A percentile compares a stretch with the other conserved stretches of the same genome.
phyloP scores from a whole-genome alignment of 2,888 invertebrate species.

The Amiota minor region DNA sequence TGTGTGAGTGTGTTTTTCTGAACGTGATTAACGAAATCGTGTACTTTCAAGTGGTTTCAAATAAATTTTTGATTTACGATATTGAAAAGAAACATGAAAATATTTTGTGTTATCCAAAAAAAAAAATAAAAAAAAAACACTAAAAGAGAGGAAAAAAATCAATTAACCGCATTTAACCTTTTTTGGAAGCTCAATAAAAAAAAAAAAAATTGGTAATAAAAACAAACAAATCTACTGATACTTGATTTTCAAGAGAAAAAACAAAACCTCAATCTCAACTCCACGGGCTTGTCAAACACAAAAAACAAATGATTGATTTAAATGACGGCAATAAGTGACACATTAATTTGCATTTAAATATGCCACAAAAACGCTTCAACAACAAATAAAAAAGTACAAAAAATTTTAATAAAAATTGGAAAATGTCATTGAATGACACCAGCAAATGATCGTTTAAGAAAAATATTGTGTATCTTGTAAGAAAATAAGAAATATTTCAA shows the following conservation, averaged over 20 bases:
- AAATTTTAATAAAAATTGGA: conserved; percentile 32
- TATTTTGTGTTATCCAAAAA: conserved; percentile 20
- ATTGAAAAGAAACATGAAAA: conserved; percentile 13
- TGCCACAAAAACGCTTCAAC: conserved; percentile 39
- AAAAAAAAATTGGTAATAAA: conserved; percentile 12
- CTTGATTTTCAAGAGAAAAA: not conserved
- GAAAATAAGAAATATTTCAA: conserved; percentile 30
- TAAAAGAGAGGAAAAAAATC: conserved; percentile 1
- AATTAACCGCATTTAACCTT: conserved; percentile 27
- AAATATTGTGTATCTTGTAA: conserved; percentile 12
- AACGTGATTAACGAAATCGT: conserved; percentile 34
- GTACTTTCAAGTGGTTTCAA: conserved; percentile 18
- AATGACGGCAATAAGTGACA: conserved; percentile 62
- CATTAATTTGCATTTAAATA: conserved; percentile 69
- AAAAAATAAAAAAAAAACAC: not conserved
- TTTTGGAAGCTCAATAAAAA: not conserved
- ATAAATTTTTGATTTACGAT: conserved; percentile 17
- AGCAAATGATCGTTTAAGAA: conserved; percentile 36
- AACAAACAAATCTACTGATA: not conserved
- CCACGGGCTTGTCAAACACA: conserved; percentile 52
- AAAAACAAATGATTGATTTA: conserved; percentile 57
- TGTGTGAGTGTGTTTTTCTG: not conserved
- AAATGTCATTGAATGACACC: conserved; percentile 63
- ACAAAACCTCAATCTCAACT: not conserved
- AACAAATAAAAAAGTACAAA: not conserved